Evolutionary conservation across 2,113 vertebrate genomes (phyloP).

Genomic region (Planiliza haematocheilus): DNA sequence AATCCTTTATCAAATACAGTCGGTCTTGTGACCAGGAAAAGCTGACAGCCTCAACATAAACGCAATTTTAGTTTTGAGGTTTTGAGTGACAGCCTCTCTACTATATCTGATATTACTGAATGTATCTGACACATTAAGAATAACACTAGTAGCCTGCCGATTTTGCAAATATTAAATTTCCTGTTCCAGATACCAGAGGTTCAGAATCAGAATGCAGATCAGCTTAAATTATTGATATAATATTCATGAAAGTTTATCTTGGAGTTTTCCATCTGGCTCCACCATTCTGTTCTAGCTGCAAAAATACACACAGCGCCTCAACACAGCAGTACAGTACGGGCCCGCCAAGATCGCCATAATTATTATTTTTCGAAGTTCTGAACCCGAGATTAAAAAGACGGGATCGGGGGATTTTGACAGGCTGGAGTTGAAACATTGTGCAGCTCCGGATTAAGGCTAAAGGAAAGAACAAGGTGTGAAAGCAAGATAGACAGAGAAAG

Average conservation of each 20-base stretch:
- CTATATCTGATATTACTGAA: background rate
- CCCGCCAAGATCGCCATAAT: background rate
- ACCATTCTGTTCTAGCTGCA: background rate
- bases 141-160: no score
- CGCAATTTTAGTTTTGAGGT: no score
- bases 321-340: no score
- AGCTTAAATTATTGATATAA: background rate
- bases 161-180: no score
- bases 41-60: no score
- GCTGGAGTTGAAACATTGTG: conserved; percentile 7
- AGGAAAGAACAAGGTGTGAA: conserved; percentile 1
- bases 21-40: no score
- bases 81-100: no score
- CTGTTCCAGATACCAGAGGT: background rate
- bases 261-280: background rate
- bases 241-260: background rate
- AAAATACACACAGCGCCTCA: background rate
- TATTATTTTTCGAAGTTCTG: background rate
- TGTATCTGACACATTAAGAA: background rate
- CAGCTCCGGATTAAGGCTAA: conserved; percentile 25
- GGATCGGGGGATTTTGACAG: conserved; percentile 8
- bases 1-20: no score
- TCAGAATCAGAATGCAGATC: background rate
- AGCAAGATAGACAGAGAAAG: conserved; percentile 15
- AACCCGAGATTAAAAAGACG: background rate